Conservation (phyloP, 2,113 vertebrate genomes). For the Odobenus rosmarus region DNA sequence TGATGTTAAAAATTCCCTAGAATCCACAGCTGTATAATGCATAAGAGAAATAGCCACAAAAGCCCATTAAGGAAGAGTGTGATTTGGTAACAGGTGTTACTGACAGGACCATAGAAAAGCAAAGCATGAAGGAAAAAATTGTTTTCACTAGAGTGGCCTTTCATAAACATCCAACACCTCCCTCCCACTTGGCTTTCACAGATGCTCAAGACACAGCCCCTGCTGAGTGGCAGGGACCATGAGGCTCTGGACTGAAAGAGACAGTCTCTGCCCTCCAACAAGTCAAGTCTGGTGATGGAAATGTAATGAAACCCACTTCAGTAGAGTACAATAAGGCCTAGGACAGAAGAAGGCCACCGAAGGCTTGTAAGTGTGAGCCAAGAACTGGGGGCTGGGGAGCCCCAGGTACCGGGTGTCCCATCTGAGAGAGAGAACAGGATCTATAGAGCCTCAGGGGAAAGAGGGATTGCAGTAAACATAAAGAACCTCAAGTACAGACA, state of each 20-base stretch:
- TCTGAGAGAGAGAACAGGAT: too few species aligned
- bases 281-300: background rate
- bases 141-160: background rate
- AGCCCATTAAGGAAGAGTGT: too few species aligned
- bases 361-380: background rate
- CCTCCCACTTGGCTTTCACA: background rate
- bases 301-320: background rate
- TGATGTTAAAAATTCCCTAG: background rate
- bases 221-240: background rate
- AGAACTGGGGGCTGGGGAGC: too few species aligned
- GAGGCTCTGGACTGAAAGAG: background rate
- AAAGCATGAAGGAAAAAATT: background rate
- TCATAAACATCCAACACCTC: background rate
- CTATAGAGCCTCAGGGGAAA: background rate
- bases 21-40: background rate
- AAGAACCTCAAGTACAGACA: background rate
- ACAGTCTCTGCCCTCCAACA: background rate
- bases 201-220: background rate
- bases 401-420: background rate
- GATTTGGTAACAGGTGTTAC: background rate
- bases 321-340: background rate
- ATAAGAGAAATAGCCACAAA: background rate
- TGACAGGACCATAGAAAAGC: background rate
- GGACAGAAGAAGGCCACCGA: too few species aligned
- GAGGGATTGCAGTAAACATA: rapidly evolving